phyloP scores from a whole-genome alignment of 1,140 invertebrate species.

The Drosophila busckii region DNA sequence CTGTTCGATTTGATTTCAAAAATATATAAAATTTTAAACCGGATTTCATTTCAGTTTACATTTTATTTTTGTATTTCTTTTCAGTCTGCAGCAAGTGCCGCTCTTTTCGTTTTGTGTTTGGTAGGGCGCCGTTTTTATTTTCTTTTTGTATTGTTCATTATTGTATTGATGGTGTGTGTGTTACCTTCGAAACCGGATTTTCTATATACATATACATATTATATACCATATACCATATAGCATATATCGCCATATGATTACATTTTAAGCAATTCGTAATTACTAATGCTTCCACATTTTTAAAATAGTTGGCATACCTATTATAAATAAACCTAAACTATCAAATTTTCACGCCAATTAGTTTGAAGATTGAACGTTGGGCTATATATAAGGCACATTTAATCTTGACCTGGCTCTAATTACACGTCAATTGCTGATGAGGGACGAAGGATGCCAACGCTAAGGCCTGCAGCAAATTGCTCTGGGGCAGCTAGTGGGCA shows the following conservation, averaged over 20 bases:
- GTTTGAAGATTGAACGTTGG: no score
- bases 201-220: constrained; percentile 45
- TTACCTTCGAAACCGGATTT: constrained; percentile 67
- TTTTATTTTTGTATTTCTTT: constrained; percentile 29
- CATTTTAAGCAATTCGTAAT: constrained; percentile 24
- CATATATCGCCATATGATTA: background rate
- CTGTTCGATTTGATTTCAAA: constrained; percentile 39
- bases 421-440: constrained; percentile 6
- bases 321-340: no score
- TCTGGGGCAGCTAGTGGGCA: no score
- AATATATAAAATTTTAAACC: constrained; percentile 54
- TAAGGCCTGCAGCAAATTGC: no score
- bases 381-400: no score
- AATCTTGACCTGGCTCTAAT: no score
- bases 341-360: no score
- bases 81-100: constrained; percentile 1
- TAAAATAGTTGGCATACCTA: constrained; percentile 37
- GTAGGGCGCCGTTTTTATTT: constrained; percentile 43
- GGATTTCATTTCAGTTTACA: constrained; percentile 53
- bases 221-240: constrained; percentile 8
- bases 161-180: constrained; percentile 11
- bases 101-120: constrained; percentile 29
- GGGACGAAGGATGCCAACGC: background rate
- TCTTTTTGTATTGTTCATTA: constrained; percentile 23
- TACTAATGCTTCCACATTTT: constrained; percentile 54